Conservation (phyloP, 2,888 invertebrate species). For the Amphiduros pacificus region DNA sequence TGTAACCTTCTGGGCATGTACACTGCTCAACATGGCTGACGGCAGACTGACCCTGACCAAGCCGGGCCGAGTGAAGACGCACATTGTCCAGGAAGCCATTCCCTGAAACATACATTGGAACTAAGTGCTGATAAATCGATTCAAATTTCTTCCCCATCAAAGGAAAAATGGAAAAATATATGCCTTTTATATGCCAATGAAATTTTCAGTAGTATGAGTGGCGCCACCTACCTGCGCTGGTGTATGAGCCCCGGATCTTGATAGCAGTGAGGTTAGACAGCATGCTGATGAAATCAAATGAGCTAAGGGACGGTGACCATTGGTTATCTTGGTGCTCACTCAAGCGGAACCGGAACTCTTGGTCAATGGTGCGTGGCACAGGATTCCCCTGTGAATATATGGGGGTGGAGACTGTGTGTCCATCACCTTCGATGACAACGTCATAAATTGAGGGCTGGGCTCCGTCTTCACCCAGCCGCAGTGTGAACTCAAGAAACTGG, state of each 20-base stretch:
- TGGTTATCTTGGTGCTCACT: slow-evolving; percentile 90
- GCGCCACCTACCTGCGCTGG: slow-evolving; percentile 68
- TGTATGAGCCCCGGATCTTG: slow-evolving; percentile 90
- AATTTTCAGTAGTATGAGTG: too few relatives aligned
- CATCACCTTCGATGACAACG: slow-evolving; percentile 84
- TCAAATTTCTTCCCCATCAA: background rate
- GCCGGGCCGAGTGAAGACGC: slow-evolving; percentile 82
- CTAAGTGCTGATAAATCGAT: background rate
- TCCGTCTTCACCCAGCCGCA: slow-evolving; percentile 80
- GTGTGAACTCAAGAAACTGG: slow-evolving; percentile 84
- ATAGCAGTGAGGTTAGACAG: slow-evolving; percentile 91
- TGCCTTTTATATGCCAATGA: background rate
- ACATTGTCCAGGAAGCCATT: slow-evolving; percentile 88
- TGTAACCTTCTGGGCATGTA: slow-evolving; percentile 68
- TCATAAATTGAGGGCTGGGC: slow-evolving; percentile 82
- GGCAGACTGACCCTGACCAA: slow-evolving; percentile 65
- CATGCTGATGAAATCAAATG: slow-evolving; percentile 88
- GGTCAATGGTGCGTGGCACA: slow-evolving; percentile 43
- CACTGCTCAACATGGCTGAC: slow-evolving; percentile 90
- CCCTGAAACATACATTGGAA: slow-evolving; percentile 56
- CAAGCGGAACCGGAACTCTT: slow-evolving; percentile 81
- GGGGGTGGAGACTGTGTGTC: slow-evolving; percentile 77
- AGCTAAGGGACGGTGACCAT: slow-evolving; percentile 88
- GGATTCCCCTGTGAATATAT: slow-evolving; percentile 67
- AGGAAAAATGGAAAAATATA: background rate